Evolutionary conservation across 1,140 invertebrate genomes (phyloP).

Genomic region (Cylas formicarius): DNA sequence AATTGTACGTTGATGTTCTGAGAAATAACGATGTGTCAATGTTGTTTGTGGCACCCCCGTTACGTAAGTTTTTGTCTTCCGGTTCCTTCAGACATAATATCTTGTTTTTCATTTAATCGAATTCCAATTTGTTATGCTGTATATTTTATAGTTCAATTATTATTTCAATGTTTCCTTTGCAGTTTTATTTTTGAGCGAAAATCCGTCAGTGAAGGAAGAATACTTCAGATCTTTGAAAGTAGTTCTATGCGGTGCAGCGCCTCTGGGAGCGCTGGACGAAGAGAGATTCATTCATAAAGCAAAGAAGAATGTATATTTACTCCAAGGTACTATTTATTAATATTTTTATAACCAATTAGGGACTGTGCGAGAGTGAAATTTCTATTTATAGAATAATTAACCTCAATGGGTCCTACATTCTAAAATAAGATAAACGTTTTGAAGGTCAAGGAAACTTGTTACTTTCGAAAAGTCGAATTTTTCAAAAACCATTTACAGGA

Average conservation of each 20-base stretch:
- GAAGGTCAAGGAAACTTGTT: no score
- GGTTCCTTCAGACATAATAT: constrained; percentile 5
- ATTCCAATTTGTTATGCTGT: no score
- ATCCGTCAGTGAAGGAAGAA: constrained; percentile 51
- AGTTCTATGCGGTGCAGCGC: constrained; percentile 63
- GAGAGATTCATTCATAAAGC: constrained; percentile 47
- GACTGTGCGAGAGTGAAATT: no score
- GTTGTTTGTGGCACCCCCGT: constrained; percentile 56
- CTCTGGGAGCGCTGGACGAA: constrained; percentile 54
- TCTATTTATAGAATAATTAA: no score
- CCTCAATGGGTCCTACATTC: no score
- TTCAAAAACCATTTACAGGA: no score
- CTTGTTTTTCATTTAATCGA: neutral
- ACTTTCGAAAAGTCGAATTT: no score
- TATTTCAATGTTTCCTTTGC: constrained; percentile 35
- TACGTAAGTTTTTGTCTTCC: constrained; percentile 51
- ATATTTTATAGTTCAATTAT: neutral
- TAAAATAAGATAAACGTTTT: no score
- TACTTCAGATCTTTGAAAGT: constrained; percentile 49
- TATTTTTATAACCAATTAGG: no score
- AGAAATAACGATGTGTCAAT: constrained; percentile 50
- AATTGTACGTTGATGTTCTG: constrained; percentile 52
- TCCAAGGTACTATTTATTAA: constrained; percentile 42
- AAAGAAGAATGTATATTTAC: constrained; percentile 31
- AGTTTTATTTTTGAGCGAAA: constrained; percentile 60